phyloP scores from a whole-genome alignment of 1,140 invertebrate species.

The Drosophila hydei region DNA sequence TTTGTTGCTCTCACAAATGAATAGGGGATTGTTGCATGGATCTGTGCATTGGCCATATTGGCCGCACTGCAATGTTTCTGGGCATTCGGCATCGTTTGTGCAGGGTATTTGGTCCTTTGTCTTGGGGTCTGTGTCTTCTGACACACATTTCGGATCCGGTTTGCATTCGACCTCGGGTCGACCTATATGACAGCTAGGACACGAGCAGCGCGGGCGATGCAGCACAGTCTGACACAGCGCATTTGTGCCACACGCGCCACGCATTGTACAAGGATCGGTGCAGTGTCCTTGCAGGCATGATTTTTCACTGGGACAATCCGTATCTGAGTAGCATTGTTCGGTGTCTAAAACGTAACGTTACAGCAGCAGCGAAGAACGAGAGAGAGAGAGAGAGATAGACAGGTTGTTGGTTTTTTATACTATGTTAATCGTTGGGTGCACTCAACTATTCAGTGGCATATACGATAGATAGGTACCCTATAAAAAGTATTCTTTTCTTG shows the following conservation, averaged over 20 bases:
- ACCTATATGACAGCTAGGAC: constrained; percentile 93
- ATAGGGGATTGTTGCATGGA: constrained; percentile 88
- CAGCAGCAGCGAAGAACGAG: constrained; percentile 71
- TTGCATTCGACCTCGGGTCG: constrained; percentile 90
- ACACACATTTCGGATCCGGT: constrained; percentile 90
- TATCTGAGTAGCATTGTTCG: constrained; percentile 93
- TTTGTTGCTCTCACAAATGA: constrained; percentile 91
- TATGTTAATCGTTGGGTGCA: constrained; percentile 78
- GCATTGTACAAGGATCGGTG: constrained; percentile 94
- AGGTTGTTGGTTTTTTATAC: constrained; percentile 72
- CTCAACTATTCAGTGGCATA: constrained; percentile 65
- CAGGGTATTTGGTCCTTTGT: constrained; percentile 86
- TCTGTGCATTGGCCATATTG: constrained; percentile 90
- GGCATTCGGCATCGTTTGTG: constrained; percentile 89
- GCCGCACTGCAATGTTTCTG: constrained; percentile 90
- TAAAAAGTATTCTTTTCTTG: constrained; percentile 25
- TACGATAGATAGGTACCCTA: constrained; percentile 55
- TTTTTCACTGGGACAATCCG: constrained; percentile 95
- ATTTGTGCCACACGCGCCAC: constrained; percentile 94
- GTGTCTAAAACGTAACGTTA: constrained; percentile 87
- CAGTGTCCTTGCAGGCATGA: constrained; percentile 94
- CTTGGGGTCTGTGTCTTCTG: constrained; percentile 85
- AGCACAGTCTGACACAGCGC: constrained; percentile 93
- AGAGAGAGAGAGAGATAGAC: constrained; percentile 78
- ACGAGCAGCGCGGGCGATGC: constrained; percentile 93